Evolutionary conservation across 2,113 vertebrate species (phyloP).

Genomic region (Myrmecophaga tridactyla): DNA sequence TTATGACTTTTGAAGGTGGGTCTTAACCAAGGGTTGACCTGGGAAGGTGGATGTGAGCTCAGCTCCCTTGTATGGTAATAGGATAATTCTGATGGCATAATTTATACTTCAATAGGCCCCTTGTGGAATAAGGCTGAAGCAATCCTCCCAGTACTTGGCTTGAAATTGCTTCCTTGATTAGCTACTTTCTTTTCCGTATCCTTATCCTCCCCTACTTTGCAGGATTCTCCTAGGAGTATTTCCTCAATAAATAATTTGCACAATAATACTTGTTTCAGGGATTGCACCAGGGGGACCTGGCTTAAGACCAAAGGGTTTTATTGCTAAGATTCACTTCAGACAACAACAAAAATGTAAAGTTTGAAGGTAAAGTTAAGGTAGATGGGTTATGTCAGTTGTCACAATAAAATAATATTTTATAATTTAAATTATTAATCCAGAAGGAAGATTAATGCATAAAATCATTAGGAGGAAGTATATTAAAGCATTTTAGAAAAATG

Average conservation of each 20-base stretch:
- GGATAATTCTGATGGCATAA: neutral
- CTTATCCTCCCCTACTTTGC: neutral
- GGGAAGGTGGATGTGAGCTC: too few relatives aligned
- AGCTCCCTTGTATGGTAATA: neutral
- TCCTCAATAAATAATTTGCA: neutral
- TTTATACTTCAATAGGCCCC: too few relatives aligned
- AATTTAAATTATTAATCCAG: neutral
- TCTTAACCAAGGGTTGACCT: neutral
- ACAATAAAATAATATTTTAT: neutral
- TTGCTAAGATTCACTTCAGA: neutral
- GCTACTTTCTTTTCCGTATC: neutral
- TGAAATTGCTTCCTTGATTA: neutral
- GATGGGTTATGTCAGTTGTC: neutral
- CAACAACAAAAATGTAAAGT: neutral
- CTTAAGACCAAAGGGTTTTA: neutral
- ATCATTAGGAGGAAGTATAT: neutral
- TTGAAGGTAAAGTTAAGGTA: neutral
- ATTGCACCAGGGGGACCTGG: neutral
- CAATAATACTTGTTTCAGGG: neutral
- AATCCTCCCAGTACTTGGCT: too few relatives aligned
- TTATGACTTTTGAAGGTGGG: neutral
- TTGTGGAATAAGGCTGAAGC: neutral
- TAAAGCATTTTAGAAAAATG: neutral
- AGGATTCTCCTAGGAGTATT: neutral
- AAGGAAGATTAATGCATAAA: neutral